Percentiles rank a stretch among this genome's conserved stretches.
phyloP scores from a whole-genome alignment of 2,113 vertebrate species.

The Tor tambroides region DNA sequence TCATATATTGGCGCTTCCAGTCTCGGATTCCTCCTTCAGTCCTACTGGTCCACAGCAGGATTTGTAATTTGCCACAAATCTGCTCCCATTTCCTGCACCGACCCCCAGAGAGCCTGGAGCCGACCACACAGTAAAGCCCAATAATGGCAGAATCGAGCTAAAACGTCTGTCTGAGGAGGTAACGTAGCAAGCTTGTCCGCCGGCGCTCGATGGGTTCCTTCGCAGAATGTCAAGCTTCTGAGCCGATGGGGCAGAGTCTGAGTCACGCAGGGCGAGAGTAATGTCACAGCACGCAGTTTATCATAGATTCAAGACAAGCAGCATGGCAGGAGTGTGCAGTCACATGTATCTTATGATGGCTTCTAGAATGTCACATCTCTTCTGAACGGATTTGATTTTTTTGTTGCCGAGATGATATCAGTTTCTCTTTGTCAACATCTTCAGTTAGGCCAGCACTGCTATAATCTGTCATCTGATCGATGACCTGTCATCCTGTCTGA shows the following conservation, averaged over 20 bases:
- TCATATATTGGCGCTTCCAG: background rate
- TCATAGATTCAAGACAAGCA: background rate
- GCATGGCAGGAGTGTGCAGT: background rate
- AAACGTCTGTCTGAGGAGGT: background rate
- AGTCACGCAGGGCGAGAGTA: slow-evolving; percentile 10
- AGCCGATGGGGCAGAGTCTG: background rate
- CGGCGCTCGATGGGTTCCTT: background rate
- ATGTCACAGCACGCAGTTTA: background rate
- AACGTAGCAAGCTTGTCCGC: background rate
- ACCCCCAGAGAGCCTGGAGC: slow-evolving; percentile 16
- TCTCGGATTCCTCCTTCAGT: background rate
- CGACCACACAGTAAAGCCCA: background rate
- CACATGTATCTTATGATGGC: background rate
- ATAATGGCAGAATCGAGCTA: slow-evolving; percentile 5
- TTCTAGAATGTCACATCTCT: background rate
- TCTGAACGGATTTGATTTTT: background rate
- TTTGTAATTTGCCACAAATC: slow-evolving; percentile 37
- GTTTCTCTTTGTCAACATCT: slow-evolving; percentile 5
- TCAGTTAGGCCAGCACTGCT: background rate
- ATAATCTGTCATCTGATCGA: slow-evolving; percentile 5
- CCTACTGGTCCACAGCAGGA: slow-evolving; percentile 13
- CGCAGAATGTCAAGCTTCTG: slow-evolving; percentile 21
- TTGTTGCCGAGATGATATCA: background rate
- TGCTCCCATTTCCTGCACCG: slow-evolving; percentile 9
- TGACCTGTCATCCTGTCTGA: background rate